These are phyloP conservation scores for Myrmecophaga tridactyla DNA, from an alignment of 2,113 vertebrate genomes.

Conservation along the genomic window DNA sequence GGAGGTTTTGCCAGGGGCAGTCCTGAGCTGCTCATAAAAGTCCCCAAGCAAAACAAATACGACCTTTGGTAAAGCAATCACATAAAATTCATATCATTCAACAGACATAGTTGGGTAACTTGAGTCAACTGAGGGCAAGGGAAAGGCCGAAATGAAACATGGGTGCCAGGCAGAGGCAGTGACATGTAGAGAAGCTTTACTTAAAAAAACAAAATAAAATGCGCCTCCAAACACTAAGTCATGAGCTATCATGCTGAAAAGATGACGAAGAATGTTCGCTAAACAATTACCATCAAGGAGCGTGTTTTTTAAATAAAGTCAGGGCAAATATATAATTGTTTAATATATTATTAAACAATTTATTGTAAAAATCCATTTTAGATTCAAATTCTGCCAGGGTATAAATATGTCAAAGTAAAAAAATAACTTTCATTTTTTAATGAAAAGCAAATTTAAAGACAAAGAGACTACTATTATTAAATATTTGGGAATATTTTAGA, in stretches of 20 bases:
- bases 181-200: not conserved
- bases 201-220: not conserved
- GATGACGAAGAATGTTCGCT: not conserved
- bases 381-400: not conserved
- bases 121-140: not conserved
- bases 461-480: not conserved
- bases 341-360: not conserved
- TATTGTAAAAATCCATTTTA: slow-evolving; percentile 11
- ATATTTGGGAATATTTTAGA: not conserved
- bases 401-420: not conserved
- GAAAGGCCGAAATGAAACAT: not conserved
- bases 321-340: not conserved
- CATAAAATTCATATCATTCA: not conserved
- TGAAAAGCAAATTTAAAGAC: not conserved
- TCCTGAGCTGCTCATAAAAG: not conserved
- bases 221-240: slow-evolving; percentile 6
- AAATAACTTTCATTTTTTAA: not conserved
- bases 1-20: not conserved
- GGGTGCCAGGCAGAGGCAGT: not conserved
- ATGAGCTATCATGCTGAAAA: not conserved
- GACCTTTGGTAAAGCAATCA: slow-evolving; percentile 2
- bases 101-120: slow-evolving; percentile 19
- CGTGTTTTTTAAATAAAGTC: not conserved
- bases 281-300: not conserved
- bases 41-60: slow-evolving; percentile 38